Conservation (phyloP, 2,888 invertebrate species). For the Cenopis cana region DNA sequence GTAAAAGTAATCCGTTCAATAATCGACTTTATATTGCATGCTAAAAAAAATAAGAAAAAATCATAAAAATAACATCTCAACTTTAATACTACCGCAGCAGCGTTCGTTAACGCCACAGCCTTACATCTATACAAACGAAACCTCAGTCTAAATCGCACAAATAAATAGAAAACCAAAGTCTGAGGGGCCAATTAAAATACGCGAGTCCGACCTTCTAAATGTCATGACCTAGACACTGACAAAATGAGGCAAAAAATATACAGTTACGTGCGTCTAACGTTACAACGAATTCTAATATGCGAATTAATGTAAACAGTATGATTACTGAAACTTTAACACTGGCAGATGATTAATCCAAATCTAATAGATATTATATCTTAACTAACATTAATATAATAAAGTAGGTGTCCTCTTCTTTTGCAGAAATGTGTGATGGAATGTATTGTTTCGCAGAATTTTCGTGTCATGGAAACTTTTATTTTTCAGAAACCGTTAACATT, state of each 20-base stretch:
- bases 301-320: background rate
- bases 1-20: too few relatives aligned
- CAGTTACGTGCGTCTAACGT: slow-evolving; percentile 9
- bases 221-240: slow-evolving; percentile 64
- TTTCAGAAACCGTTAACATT: too few relatives aligned
- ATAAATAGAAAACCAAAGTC: slow-evolving; percentile 54
- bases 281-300: background rate
- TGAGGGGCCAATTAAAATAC: slow-evolving; percentile 57
- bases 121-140: slow-evolving; percentile 32
- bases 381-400: background rate
- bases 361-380: background rate
- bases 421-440: too few relatives aligned
- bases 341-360: too few relatives aligned
- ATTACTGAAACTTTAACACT: too few relatives aligned
- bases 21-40: too few relatives aligned
- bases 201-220: slow-evolving; percentile 60
- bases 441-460: too few relatives aligned
- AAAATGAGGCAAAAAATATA: slow-evolving; percentile 26
- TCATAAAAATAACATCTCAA: too few relatives aligned
- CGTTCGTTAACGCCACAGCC: slow-evolving; percentile 12
- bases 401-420: too few relatives aligned
- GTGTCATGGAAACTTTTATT: too few relatives aligned
- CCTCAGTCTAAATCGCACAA: background rate
- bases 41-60: too few relatives aligned
- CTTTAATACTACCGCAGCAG: too few relatives aligned